These are phyloP conservation scores for Limnephilus auricula DNA, from an alignment of 2,888 invertebrate species.

Conservation along the genomic window DNA sequence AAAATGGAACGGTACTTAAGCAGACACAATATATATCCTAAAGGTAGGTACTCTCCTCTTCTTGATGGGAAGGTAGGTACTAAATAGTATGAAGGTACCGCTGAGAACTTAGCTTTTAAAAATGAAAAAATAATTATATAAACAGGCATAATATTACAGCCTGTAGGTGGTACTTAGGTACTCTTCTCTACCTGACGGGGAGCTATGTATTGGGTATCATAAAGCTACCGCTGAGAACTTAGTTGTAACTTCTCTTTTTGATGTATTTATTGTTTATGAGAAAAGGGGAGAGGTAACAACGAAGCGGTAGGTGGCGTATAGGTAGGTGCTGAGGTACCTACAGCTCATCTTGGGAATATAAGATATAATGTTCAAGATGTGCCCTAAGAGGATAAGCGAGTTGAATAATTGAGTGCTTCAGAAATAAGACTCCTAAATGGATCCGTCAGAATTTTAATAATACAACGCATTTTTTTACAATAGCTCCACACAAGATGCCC, in stretches of 20 bases:
- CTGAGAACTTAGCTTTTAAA: neutral
- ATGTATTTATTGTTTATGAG: neutral
- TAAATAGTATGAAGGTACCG: neutral
- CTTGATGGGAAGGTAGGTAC: neutral
- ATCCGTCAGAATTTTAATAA: neutral
- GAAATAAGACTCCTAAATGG: neutral
- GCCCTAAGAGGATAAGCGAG: neutral
- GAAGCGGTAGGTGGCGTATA: neutral
- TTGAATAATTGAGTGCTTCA: neutral
- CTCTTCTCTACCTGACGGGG: neutral
- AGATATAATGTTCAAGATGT: neutral
- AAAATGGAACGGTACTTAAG: slow-evolving; percentile 36
- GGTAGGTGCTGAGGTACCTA: neutral
- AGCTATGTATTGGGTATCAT: neutral
- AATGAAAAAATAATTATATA: neutral
- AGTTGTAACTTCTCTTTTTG: neutral
- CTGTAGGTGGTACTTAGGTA: neutral
- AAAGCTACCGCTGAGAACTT: neutral
- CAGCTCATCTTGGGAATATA: neutral
- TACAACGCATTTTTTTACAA: too few relatives aligned
- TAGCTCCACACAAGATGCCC: too few relatives aligned
- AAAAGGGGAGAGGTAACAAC: neutral
- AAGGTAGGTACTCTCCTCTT: neutral
- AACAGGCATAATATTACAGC: neutral
- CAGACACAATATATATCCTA: neutral